Percentiles rank a stretch among this genome's conserved stretches.
Conservation (phyloP, 2,113 vertebrate species). For the Tricholaema leucomelas region DNA sequence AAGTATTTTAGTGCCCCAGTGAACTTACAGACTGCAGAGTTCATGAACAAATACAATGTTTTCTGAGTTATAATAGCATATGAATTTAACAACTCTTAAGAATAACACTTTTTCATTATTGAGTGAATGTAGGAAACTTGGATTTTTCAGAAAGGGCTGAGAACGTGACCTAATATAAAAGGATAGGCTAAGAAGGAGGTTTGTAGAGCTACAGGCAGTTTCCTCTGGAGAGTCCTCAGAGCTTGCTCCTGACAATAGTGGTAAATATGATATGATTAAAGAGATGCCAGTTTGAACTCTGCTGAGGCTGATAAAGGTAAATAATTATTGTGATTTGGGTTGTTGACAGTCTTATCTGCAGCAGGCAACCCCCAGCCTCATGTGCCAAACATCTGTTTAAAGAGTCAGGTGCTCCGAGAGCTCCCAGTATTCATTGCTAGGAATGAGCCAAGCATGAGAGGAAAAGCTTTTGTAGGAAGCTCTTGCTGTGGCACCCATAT, state of each 20-base stretch:
- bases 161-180: neutral
- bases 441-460: accelerated
- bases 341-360: slow-evolving; percentile 29
- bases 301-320: slow-evolving; percentile 37
- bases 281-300: slow-evolving; percentile 30
- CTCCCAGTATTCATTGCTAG: neutral
- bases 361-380: neutral
- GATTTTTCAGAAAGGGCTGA: slow-evolving; percentile 1
- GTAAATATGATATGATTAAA: neutral
- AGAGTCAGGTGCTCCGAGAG: neutral
- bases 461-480: neutral
- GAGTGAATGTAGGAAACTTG: neutral
- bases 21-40: neutral
- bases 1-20: neutral
- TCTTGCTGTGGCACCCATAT: neutral
- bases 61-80: slow-evolving; percentile 17
- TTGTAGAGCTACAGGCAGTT: neutral
- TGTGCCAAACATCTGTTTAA: slow-evolving; percentile 11
- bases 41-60: neutral
- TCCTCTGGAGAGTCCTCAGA: neutral
- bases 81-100: slow-evolving; percentile 4
- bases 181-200: neutral
- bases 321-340: slow-evolving; percentile 30
- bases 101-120: slow-evolving; percentile 13
- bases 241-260: neutral